phyloP scores from a whole-genome alignment of 1,140 invertebrate genomes.

The Drosophila lowei region DNA sequence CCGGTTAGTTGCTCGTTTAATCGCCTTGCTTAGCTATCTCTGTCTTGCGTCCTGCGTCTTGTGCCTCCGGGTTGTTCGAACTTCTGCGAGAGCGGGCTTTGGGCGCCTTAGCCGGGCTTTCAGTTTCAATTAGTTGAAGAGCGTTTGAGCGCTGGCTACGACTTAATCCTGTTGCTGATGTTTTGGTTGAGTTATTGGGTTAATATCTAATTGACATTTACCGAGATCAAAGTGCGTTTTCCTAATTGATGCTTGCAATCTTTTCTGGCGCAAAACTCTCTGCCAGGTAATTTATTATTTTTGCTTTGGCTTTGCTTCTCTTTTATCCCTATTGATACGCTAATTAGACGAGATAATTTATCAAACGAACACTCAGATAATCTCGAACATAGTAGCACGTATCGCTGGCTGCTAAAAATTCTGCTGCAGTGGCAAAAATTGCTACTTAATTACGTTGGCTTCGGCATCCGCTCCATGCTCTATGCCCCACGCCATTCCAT shows the following conservation, averaged over 20 bases:
- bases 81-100: conserved; percentile 16
- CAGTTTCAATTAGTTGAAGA: conserved; percentile 64
- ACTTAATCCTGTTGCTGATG: conserved; percentile 23
- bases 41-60: conserved; percentile 1
- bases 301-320: conserved; percentile 25
- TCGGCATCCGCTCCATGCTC: conserved; percentile 35
- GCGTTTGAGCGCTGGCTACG: conserved; percentile 11
- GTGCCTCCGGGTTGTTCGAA: not conserved
- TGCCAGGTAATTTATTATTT: conserved; percentile 17
- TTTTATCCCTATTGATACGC: conserved; percentile 69
- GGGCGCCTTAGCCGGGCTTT: conserved; percentile 34
- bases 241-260: not conserved
- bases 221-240: conserved; percentile 7
- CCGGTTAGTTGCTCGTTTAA: conserved; percentile 77
- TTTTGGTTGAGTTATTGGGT: conserved; percentile 47
- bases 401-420: conserved; percentile 63
- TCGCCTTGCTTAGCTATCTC: conserved; percentile 53
- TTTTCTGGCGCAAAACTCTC: too few species aligned
- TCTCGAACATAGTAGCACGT: conserved; percentile 21
- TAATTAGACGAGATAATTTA: conserved; percentile 76
- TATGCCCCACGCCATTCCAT: not conserved
- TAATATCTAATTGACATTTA: conserved; percentile 63
- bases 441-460: conserved; percentile 71
- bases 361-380: conserved; percentile 33
- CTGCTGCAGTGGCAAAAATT: conserved; percentile 74